Conservation (phyloP, 2,797 vertebrate species). For the Botia almorhae region DNA sequence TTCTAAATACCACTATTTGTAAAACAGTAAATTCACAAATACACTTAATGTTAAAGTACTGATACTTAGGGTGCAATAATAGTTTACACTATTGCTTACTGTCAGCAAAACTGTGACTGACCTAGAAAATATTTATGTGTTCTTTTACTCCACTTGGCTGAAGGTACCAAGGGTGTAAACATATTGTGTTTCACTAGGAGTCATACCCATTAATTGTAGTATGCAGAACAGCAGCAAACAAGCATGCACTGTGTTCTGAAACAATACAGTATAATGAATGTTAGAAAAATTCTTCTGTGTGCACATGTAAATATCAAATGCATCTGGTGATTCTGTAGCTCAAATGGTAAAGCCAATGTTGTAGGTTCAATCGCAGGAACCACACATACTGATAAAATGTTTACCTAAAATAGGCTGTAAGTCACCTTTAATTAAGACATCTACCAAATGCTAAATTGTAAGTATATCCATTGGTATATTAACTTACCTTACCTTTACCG, state of each 20-base stretch:
- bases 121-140: constrained; percentile 23
- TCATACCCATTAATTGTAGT: not conserved
- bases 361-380: not conserved
- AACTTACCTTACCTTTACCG: not conserved
- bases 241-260: not conserved
- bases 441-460: not conserved
- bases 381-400: not conserved
- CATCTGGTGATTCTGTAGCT: not conserved
- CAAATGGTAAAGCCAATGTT: not conserved
- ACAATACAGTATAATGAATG: not conserved
- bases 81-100: not conserved
- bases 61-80: not conserved
- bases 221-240: not conserved
- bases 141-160: not conserved
- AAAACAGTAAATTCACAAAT: not conserved
- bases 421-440: not conserved
- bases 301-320: not conserved
- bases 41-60: not conserved
- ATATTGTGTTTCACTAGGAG: not conserved
- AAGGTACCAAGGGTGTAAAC: constrained; percentile 11
- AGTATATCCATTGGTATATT: not conserved
- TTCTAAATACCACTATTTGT: not conserved
- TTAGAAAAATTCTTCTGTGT: not conserved
- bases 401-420: not conserved
- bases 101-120: constrained; percentile 8